Percentiles rank a stretch among this genome's conserved stretches.
Evolutionary conservation across 2,797 vertebrate genomes (phyloP).

Genomic region (Neosilurus mollespiculum): DNA sequence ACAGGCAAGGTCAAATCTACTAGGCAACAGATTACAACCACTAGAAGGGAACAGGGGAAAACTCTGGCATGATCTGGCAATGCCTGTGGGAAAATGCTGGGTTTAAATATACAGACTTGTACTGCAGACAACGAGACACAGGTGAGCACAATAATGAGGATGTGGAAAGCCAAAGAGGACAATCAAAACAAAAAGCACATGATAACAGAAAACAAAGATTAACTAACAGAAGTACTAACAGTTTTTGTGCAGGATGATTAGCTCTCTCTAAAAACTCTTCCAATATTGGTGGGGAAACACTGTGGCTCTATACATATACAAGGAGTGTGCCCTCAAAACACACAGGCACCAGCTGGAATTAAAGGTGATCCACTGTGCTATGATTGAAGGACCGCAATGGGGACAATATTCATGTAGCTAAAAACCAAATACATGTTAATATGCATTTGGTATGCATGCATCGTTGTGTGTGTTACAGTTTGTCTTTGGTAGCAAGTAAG

Average conservation of each 20-base stretch:
- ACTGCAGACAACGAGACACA: too few relatives aligned
- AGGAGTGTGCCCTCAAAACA: neutral
- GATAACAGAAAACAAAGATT: too few relatives aligned
- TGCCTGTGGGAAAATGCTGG: too few relatives aligned
- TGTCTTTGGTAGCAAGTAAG: neutral
- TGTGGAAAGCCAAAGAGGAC: too few relatives aligned
- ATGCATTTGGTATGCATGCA: neutral
- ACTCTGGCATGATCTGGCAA: too few relatives aligned
- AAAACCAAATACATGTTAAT: neutral
- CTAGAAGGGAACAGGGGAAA: too few relatives aligned
- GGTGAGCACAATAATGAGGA: too few relatives aligned
- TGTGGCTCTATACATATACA: neutral
- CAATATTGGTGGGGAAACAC: neutral
- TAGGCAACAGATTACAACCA: too few relatives aligned
- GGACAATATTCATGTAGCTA: neutral
- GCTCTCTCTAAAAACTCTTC: neutral
- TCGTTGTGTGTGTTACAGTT: neutral
- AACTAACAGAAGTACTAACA: too few relatives aligned
- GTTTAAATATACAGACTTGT: too few relatives aligned
- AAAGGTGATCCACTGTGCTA: neutral
- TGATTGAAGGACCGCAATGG: neutral
- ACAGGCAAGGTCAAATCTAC: too few relatives aligned
- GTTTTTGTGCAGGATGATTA: neutral
- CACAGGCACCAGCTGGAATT: neutral
- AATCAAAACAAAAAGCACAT: too few relatives aligned